Percentiles rank a stretch among this genome's conserved stretches.
These are phyloP conservation scores for Dicyrtomina minuta DNA, from an alignment of 2,888 invertebrate genomes.

Conservation along the genomic window DNA sequence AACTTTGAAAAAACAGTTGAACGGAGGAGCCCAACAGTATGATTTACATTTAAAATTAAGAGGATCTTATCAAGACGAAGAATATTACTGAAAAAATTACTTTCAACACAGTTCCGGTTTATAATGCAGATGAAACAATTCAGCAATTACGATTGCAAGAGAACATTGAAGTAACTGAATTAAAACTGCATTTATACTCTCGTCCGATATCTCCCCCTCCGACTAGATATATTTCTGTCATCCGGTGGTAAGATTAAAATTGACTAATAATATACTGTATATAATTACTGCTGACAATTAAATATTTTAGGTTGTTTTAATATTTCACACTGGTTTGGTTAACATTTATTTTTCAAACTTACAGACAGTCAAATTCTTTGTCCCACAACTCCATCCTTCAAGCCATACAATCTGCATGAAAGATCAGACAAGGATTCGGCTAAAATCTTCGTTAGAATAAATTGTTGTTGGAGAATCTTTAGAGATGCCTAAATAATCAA, in stretches of 20 bases:
- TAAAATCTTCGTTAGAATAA: conserved; percentile 6
- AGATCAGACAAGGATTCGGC: not conserved
- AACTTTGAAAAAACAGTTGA: conserved; percentile 89
- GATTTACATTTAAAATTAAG: conserved; percentile 90
- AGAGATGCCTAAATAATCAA: conserved; percentile 20
- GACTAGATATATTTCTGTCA: conserved; percentile 24
- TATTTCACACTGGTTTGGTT: no score
- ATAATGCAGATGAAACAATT: no score
- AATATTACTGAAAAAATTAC: conserved; percentile 99
- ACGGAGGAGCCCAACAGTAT: conserved; percentile 73
- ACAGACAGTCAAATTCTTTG: conserved; percentile 7
- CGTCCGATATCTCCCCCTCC: no score
- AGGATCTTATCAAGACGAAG: conserved; percentile 97
- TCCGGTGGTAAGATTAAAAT: no score
- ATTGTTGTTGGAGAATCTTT: conserved; percentile 19
- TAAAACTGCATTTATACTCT: no score
- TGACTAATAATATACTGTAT: no score
- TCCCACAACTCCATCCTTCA: conserved; percentile 25
- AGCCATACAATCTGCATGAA: conserved; percentile 9
- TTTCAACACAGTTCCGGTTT: conserved; percentile 84
- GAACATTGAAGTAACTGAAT: no score
- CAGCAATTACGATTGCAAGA: no score
- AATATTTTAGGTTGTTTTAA: no score
- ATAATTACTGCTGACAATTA: no score
- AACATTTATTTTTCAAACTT: no score